Evolutionary conservation across 2,888 invertebrate genomes (phyloP).

Genomic region (Drosophila multiciliata): DNA sequence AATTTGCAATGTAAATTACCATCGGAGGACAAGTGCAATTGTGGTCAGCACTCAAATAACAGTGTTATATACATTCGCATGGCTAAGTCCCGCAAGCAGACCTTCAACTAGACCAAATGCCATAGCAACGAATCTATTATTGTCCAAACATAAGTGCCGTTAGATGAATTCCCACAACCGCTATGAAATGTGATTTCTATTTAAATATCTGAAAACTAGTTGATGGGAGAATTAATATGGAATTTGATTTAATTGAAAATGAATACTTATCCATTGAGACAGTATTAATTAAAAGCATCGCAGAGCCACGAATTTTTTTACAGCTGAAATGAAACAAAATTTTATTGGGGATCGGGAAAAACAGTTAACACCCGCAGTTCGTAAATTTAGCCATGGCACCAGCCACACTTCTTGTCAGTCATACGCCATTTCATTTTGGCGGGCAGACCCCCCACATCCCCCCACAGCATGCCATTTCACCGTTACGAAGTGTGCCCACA

Average conservation of each 20-base stretch:
- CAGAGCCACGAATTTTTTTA: slow-evolving; percentile 14
- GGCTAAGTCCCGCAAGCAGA: slow-evolving; percentile 9
- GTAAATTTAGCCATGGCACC: slow-evolving; percentile 17
- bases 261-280: slow-evolving; percentile 19
- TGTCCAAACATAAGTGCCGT: neutral
- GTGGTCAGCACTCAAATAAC: neutral
- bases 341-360: neutral
- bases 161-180: neutral
- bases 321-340: neutral
- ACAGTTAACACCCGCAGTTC: slow-evolving; percentile 7
- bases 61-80: neutral
- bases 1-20: neutral
- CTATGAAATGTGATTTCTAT: neutral
- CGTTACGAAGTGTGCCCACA: slow-evolving; percentile 41
- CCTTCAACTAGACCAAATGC: slow-evolving; percentile 8
- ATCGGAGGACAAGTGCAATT: neutral
- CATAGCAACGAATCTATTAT: neutral
- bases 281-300: slow-evolving; percentile 44
- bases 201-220: neutral
- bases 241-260: neutral
- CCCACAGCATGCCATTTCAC: slow-evolving; percentile 26
- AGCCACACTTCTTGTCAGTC: slow-evolving; percentile 49
- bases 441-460: slow-evolving; percentile 35
- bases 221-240: neutral
- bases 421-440: slow-evolving; percentile 67